phyloP scores from a whole-genome alignment of 1,140 invertebrate species.

The Meloidogyne hapla region DNA sequence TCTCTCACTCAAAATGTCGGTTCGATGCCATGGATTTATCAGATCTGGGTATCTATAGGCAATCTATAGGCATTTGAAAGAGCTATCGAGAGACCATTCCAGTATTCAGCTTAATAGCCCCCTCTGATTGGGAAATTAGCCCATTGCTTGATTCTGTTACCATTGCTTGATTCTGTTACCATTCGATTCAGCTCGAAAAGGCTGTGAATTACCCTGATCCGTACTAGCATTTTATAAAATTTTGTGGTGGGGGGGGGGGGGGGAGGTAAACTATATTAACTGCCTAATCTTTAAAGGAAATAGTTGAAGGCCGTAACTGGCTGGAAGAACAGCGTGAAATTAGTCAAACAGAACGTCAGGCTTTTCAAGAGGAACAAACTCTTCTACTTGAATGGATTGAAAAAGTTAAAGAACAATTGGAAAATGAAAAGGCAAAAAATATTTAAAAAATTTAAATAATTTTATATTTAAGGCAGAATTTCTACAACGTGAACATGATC shows the following conservation, averaged over 20 bases:
- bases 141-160: too few relatives aligned
- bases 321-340: constrained; percentile 40
- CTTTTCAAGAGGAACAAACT: constrained; percentile 53
- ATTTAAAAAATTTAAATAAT: not conserved
- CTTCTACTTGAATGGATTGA: constrained; percentile 42
- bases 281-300: constrained; percentile 23
- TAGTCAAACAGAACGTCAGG: constrained; percentile 33
- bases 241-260: too few relatives aligned
- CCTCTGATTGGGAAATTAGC: too few relatives aligned
- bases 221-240: not conserved
- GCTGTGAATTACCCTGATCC: too few relatives aligned
- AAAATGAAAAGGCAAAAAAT: constrained; percentile 37
- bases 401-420: constrained; percentile 45
- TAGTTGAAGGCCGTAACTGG: constrained; percentile 40
- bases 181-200: not conserved
- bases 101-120: too few relatives aligned
- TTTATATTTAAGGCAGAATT: constrained; percentile 42
- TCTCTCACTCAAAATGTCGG: too few relatives aligned
- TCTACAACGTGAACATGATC: constrained; percentile 45
- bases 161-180: too few relatives aligned
- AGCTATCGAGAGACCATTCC: too few relatives aligned
- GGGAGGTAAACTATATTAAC: too few relatives aligned
- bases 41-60: too few relatives aligned
- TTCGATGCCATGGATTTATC: too few relatives aligned
- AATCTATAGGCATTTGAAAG: too few relatives aligned